phyloP scores from a whole-genome alignment of 2,888 invertebrate species.

The Chorisops tibialis region DNA sequence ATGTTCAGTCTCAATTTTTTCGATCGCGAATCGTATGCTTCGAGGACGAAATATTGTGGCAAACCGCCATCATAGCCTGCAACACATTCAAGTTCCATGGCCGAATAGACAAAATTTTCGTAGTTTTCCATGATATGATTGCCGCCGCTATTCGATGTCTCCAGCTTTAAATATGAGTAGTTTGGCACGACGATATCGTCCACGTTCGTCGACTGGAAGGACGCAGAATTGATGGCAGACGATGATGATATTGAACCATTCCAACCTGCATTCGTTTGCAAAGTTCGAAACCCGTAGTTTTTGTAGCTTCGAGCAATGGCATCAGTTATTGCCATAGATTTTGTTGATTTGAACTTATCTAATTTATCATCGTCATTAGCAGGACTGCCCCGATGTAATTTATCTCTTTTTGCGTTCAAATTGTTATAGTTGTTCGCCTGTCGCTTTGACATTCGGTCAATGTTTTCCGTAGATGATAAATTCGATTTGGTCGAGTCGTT shows the following conservation, averaged over 20 bases:
- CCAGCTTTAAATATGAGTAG: slow-evolving; percentile 32
- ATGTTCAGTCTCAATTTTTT: slow-evolving; percentile 68
- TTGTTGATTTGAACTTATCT: slow-evolving; percentile 45
- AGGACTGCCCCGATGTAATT: slow-evolving; percentile 27
- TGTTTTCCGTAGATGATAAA: slow-evolving; percentile 33
- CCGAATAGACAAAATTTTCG: slow-evolving; percentile 50
- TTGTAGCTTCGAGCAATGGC: not conserved
- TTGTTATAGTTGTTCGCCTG: slow-evolving; percentile 23
- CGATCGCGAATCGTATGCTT: slow-evolving; percentile 74
- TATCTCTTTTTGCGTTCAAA: slow-evolving; percentile 29
- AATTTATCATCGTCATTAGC: slow-evolving; percentile 40
- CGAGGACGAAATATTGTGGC: slow-evolving; percentile 78
- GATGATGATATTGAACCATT: slow-evolving; percentile 30
- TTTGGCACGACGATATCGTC: slow-evolving; percentile 23
- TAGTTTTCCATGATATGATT: slow-evolving; percentile 47
- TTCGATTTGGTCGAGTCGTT: slow-evolving; percentile 33
- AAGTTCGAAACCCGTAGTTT: not conserved
- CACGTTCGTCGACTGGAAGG: not conserved
- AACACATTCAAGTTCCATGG: slow-evolving; percentile 77
- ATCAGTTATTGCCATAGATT: slow-evolving; percentile 41
- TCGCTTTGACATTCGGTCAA: slow-evolving; percentile 33
- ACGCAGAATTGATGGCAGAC: not conserved
- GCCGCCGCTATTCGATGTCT: slow-evolving; percentile 19
- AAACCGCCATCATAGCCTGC: slow-evolving; percentile 87
- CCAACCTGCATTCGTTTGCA: slow-evolving; percentile 14